phyloP scores from a whole-genome alignment of 2,113 vertebrate genomes.

The Xiphophorus couchianus region DNA sequence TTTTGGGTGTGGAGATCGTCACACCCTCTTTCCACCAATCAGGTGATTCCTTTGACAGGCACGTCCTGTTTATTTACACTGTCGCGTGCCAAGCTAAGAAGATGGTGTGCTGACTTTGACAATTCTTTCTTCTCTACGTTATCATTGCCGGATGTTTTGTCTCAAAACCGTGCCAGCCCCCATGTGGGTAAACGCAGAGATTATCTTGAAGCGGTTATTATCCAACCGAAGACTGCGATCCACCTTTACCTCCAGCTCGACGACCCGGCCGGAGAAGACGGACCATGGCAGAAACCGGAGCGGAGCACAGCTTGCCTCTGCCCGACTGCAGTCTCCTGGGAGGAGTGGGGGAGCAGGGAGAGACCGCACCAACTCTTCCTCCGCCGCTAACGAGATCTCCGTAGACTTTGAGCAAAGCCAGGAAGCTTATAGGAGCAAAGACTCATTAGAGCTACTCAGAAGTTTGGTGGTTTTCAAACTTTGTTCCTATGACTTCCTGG shows the following conservation, averaged over 20 bases:
- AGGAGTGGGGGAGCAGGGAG: constrained; percentile 20
- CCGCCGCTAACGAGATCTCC: constrained; percentile 33
- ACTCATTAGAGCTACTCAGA: constrained; percentile 79
- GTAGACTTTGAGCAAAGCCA: constrained; percentile 77
- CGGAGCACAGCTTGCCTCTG: background rate
- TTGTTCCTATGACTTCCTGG: constrained; percentile 79
- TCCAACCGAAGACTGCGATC: constrained; percentile 13
- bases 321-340: constrained; percentile 1
- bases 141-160: constrained; percentile 55
- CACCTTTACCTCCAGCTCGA: constrained; percentile 21
- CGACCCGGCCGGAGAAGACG: constrained; percentile 8
- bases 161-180: constrained; percentile 26
- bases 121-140: background rate
- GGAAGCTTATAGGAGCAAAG: constrained; percentile 85
- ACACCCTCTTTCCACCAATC: constrained; percentile 28
- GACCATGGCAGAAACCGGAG: constrained; percentile 4
- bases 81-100: background rate
- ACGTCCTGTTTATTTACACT: background rate
- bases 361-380: background rate
- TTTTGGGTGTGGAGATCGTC: constrained; percentile 35
- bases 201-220: constrained; percentile 8
- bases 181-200: constrained; percentile 20
- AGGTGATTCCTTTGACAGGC: background rate
- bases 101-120: background rate
- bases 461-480: constrained; percentile 82